Evolutionary conservation across 1,140 invertebrate species (phyloP).

Genomic region (Drosophila pachea): DNA sequence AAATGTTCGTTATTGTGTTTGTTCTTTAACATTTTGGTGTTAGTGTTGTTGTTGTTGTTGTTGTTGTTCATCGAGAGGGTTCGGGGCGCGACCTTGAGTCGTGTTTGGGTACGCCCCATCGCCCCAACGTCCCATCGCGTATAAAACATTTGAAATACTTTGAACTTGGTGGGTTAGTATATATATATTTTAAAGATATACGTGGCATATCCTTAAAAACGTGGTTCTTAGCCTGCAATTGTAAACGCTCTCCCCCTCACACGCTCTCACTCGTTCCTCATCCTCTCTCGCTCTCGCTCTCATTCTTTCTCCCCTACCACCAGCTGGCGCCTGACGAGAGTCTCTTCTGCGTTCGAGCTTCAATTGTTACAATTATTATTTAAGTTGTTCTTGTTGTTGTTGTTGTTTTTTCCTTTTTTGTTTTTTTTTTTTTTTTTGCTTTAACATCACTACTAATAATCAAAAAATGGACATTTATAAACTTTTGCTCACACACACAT

Average conservation of each 20-base stretch:
- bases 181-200: constrained; percentile 77
- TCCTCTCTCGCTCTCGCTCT: no score
- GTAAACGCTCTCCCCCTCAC: constrained; percentile 45
- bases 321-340: neutral
- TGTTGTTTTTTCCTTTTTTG: constrained; percentile 48
- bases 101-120: constrained; percentile 11
- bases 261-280: no score
- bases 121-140: constrained; percentile 27
- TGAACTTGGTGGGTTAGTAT: constrained; percentile 78
- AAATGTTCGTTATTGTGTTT: constrained; percentile 1
- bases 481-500: constrained; percentile 63
- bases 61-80: constrained; percentile 1
- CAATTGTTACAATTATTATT: constrained; percentile 66
- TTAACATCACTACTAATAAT: constrained; percentile 77
- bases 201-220: constrained; percentile 71
- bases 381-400: constrained; percentile 51
- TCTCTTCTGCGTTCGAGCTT: constrained; percentile 65
- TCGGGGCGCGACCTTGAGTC: constrained; percentile 10
- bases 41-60: constrained; percentile 13
- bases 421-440: constrained; percentile 47
- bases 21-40: constrained; percentile 2
- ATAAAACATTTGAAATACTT: constrained; percentile 75
- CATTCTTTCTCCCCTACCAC: neutral
- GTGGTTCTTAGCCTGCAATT: constrained; percentile 67
- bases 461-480: constrained; percentile 77